Evolutionary conservation across 2,888 invertebrate species (phyloP), one percentile per base, ranked within the genome.

Genomic region (Trachelus troglodyta): DNA sequence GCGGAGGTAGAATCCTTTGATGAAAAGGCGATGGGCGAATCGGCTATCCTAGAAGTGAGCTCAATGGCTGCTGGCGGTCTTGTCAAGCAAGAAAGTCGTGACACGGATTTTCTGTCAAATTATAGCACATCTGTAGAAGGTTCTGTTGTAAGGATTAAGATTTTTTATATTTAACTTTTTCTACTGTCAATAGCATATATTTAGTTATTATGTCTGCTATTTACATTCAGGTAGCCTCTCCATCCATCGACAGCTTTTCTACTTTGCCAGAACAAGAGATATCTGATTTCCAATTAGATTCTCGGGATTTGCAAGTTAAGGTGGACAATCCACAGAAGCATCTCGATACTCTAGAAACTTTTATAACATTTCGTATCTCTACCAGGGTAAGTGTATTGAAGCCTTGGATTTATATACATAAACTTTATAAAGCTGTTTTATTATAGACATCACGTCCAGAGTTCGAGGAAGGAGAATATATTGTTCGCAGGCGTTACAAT

Each of bases 301-400:
- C 92, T 77, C 91, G 93, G 11, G 95, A 95, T 87, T 89, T 95
- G 30, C 94, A 94, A 89, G 94, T 95, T 4, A 93, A 94, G 89
- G 94, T 96, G 56, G 96, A 95, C 87, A 95, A 94, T 91, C 95
- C 95, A 11, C 95, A 95, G 86, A 95, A 95, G 88, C 95, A 95
- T 90, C 92, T 94, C 74, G 95, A 95, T 84, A 94, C 95, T 0
- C 92, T 95, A 86, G 96, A 95, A 87, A 95, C 95, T 0, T 96
- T 94, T 84, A 94, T 96, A 76, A 94, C 95, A 74, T 96, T 95
- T 87, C 92, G 95, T 76, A 93, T 95, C 68, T 94, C 94, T n/a
- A 94, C 95, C 1, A 94, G 94, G 91, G 95, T 94, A 88, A 85
- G 81, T 9, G 81, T 75, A 34, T 23, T 56, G 2, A 23, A 56